Percentiles rank a stretch among this genome's conserved stretches.
phyloP scores from a whole-genome alignment of 2,113 vertebrate species.

The Paradoxurus hermaphroditus region DNA sequence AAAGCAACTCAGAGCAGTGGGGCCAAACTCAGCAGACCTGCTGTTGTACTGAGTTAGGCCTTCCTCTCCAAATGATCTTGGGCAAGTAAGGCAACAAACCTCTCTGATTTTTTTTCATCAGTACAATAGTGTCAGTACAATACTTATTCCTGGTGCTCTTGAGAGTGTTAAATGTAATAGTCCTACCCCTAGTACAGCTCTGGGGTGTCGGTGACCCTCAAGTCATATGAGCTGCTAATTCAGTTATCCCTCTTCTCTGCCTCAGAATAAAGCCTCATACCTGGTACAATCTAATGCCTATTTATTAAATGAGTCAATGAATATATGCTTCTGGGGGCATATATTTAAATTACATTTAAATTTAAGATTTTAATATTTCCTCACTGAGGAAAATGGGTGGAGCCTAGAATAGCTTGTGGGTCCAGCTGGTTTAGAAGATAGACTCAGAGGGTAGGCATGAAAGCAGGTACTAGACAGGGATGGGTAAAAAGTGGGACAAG shows the following conservation, averaged over 20 bases:
- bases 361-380: too few relatives aligned
- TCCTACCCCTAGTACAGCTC: not conserved
- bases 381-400: not conserved
- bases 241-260: not conserved
- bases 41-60: not conserved
- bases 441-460: not conserved
- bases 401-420: rapidly evolving
- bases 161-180: not conserved
- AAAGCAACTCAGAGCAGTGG: not conserved
- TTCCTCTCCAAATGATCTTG: not conserved
- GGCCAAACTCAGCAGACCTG: not conserved
- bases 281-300: not conserved
- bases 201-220: not conserved
- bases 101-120: not conserved
- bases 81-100: not conserved
- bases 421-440: not conserved
- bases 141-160: not conserved
- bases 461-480: too few relatives aligned
- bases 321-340: not conserved
- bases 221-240: not conserved
- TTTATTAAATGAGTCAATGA: not conserved
- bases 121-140: not conserved
- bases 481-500: not conserved
- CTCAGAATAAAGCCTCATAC: not conserved
- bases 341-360: too few relatives aligned